phyloP scores from a whole-genome alignment of 2,113 vertebrate species.

The Podarcis cretensis region DNA sequence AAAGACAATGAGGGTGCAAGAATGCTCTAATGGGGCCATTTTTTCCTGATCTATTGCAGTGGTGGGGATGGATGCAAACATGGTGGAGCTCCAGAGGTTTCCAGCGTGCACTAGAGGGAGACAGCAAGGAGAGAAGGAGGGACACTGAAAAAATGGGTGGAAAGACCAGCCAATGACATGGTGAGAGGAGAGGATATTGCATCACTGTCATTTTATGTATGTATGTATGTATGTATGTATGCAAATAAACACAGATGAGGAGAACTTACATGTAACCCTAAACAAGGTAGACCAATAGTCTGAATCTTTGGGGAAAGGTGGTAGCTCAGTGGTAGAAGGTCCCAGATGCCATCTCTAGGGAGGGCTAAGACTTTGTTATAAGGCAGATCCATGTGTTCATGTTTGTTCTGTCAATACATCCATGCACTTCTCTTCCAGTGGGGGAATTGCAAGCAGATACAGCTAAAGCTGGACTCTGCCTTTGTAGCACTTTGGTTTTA shows the following conservation, averaged over 20 bases:
- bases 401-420: too few relatives aligned
- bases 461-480: too few relatives aligned
- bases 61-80: slow-evolving; percentile 45
- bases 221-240: background rate
- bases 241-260: background rate
- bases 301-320: too few relatives aligned
- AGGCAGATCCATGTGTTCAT: too few relatives aligned
- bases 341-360: too few relatives aligned
- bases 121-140: background rate
- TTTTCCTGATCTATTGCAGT: background rate
- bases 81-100: background rate
- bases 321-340: too few relatives aligned
- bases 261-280: background rate
- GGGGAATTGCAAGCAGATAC: too few relatives aligned
- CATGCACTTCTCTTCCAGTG: too few relatives aligned
- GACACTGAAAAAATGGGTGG: background rate
- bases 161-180: background rate
- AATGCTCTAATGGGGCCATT: background rate
- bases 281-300: background rate
- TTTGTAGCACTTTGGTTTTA: too few relatives aligned
- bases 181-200: background rate
- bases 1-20: background rate
- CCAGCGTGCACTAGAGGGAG: background rate
- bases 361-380: too few relatives aligned
- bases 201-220: background rate